Evolutionary conservation across 2,113 vertebrate species (phyloP), one percentile per base, ranked within the genome.

Genomic region (Euleptes europaea): DNA sequence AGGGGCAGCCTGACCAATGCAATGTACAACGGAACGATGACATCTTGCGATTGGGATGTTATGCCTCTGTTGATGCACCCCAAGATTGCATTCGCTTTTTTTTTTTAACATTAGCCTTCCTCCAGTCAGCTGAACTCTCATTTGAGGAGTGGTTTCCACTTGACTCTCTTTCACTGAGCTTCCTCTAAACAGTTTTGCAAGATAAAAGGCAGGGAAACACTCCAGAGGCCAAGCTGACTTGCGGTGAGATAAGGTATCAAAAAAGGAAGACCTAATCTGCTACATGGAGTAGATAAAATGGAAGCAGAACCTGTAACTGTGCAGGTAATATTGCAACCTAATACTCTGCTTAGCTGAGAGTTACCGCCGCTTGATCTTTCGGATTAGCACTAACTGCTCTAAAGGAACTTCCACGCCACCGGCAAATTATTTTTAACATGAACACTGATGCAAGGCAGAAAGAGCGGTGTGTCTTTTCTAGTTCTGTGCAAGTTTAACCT

Each of bases 311-410:
- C 67, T 26, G 21, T 23, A 72, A 73, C 49, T 26, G 28, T 63
- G 85, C 54, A 81, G 82, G 86, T 84, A 90, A 35, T 47, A 83
- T 31, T 57, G 49, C 23, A 80, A 26, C 7, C 69, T 76, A 44
- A 17, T 91, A 72, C 69, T 72, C 11, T 57, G 17, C 38, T 90
- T 79, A 85, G 54, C 65, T 65, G n/a, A 42, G 76, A 84, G 76
- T 31, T 63, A 26, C 33, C 5, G 4, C 21, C 12, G 12, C 35
- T 26, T 78, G 33, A 60, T 78, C 40, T 28, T 28, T 44, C 4
- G 26, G 71, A 44, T 44, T 44, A 44, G 40, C 35, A 13, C 26
- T 31, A 19, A 38, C 35, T 78, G 54, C 33, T 35, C 1, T 28
- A 78, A 63, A 78, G n/a, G 76, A 28, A 78, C 4, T 31, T 38